These are phyloP conservation scores for Zeus faber DNA, from an alignment of 2,113 vertebrate genomes.

Conservation along the genomic window DNA sequence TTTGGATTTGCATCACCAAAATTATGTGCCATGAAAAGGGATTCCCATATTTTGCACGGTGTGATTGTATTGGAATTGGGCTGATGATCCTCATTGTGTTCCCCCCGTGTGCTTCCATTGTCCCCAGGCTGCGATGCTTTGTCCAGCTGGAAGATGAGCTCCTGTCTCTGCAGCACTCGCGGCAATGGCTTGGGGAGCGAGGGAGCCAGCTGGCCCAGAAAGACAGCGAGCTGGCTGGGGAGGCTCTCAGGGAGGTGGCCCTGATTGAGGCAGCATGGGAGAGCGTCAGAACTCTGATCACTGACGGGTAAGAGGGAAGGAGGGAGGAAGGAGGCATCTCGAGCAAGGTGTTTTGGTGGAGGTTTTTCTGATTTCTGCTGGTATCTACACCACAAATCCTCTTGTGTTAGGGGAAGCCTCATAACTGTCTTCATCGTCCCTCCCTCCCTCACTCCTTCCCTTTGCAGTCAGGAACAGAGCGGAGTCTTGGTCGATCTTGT, in stretches of 20 bases:
- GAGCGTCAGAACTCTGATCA: constrained; percentile 79
- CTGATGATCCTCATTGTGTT: constrained; percentile 56
- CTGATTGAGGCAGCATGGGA: constrained; percentile 82
- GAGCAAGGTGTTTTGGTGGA: no score
- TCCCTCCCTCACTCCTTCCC: background rate
- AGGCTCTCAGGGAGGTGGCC: constrained; percentile 80
- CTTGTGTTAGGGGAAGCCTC: no score
- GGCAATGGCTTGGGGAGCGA: constrained; percentile 90
- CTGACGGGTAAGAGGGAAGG: constrained; percentile 77
- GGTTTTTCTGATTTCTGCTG: no score
- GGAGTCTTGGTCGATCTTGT: constrained; percentile 80
- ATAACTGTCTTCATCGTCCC: background rate
- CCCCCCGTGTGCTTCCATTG: constrained; percentile 40
- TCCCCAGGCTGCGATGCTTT: constrained; percentile 84
- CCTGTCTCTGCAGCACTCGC: constrained; percentile 87
- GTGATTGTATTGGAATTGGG: constrained; percentile 22
- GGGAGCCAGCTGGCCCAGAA: constrained; percentile 87
- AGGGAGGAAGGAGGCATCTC: background rate
- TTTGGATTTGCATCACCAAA: no score
- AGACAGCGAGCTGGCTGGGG: constrained; percentile 80
- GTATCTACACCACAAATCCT: no score
- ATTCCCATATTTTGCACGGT: constrained; percentile 8
- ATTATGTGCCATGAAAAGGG: constrained; percentile 16
- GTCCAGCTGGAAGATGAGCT: constrained; percentile 92
- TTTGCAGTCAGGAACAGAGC: constrained; percentile 84